These are phyloP conservation scores for Thamnaconus septentrionalis DNA, from an alignment of 2,113 vertebrate species.

Conservation along the genomic window DNA sequence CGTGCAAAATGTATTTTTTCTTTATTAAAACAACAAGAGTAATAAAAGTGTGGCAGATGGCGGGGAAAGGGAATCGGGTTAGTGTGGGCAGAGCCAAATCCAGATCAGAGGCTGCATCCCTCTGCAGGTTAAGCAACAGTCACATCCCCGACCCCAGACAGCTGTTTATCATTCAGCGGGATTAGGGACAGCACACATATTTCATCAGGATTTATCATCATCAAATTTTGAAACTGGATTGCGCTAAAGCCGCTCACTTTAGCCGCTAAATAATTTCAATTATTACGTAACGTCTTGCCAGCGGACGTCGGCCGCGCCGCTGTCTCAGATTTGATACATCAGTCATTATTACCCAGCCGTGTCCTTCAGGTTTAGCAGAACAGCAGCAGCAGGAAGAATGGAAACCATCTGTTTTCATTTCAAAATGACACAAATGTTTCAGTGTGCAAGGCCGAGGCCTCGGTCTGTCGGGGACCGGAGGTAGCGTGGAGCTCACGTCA, in stretches of 20 bases:
- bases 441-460: no score
- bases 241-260: slow-evolving; percentile 56
- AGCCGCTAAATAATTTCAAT: slow-evolving; percentile 55
- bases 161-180: slow-evolving; percentile 68
- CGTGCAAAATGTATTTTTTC: not conserved
- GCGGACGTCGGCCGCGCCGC: slow-evolving; percentile 37
- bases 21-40: slow-evolving; percentile 40
- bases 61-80: slow-evolving; percentile 46
- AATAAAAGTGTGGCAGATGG: slow-evolving; percentile 65
- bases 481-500: no score
- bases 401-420: slow-evolving; percentile 43
- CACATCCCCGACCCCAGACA: slow-evolving; percentile 65
- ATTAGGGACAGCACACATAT: slow-evolving; percentile 66
- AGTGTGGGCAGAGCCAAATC: slow-evolving; percentile 54
- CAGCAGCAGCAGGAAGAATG: slow-evolving; percentile 20
- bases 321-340: slow-evolving; percentile 34
- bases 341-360: slow-evolving; percentile 40
- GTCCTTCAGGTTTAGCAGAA: slow-evolving; percentile 48
- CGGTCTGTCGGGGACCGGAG: no score
- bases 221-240: slow-evolving; percentile 58
- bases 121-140: slow-evolving; percentile 62
- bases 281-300: slow-evolving; percentile 54
- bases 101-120: slow-evolving; percentile 60
- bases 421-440: slow-evolving; percentile 22
- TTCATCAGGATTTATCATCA: slow-evolving; percentile 69